Evolutionary conservation across 1,140 invertebrate genomes (phyloP).

Genomic region (Polyergus mexicanus): DNA sequence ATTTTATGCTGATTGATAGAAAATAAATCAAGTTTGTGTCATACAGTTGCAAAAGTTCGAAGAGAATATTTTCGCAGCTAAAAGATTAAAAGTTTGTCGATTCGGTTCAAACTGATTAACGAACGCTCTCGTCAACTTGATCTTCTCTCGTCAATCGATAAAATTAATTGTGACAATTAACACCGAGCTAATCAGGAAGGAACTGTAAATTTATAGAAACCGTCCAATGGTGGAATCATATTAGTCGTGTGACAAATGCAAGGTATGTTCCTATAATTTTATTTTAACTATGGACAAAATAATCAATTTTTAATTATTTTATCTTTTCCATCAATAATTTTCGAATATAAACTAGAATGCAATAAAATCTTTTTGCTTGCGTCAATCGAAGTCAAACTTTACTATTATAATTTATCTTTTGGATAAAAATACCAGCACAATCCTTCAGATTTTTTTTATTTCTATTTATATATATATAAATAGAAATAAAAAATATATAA

Average conservation of each 20-base stretch:
- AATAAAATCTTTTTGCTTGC: neutral
- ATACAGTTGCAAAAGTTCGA: neutral
- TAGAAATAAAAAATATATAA: too few species aligned
- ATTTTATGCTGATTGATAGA: neutral
- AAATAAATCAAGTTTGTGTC: neutral
- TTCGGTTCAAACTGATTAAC: neutral
- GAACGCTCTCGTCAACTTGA: neutral
- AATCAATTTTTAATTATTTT: neutral
- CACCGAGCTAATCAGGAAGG: neutral
- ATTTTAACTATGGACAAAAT: neutral
- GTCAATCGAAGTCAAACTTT: neutral
- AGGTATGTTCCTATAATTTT: neutral
- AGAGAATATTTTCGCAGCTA: neutral
- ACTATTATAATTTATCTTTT: too few species aligned
- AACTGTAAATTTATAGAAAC: neutral
- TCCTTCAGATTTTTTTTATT: neutral
- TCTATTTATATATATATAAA: too few species aligned
- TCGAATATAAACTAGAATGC: neutral
- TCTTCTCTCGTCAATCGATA: neutral
- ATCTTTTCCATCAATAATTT: neutral
- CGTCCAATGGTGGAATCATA: neutral
- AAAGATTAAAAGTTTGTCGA: neutral
- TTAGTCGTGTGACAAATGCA: neutral
- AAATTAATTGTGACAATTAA: constrained; percentile 32
- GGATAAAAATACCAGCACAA: neutral